These are phyloP conservation scores for Xiphophorus hellerii DNA, from an alignment of 2,113 vertebrate genomes.

Conservation along the genomic window DNA sequence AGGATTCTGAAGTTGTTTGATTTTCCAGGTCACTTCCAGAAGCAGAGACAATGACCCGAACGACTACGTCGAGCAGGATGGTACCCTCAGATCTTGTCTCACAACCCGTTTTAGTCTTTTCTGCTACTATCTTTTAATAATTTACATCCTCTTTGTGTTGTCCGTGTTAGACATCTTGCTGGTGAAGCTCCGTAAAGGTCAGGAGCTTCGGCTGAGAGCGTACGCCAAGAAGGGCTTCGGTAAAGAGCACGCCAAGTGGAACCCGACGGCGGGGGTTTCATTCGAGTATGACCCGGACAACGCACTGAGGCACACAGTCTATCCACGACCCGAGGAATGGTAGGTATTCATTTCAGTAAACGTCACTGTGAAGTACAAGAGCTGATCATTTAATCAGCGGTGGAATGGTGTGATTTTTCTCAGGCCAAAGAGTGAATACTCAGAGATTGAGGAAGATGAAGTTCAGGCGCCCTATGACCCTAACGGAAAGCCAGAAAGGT, in stretches of 20 bases:
- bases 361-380: background rate
- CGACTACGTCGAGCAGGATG: constrained; percentile 96
- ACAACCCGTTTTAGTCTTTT: background rate
- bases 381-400: rapidly evolving
- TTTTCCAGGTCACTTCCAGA: constrained; percentile 91
- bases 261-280: constrained; percentile 94
- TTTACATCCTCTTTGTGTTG: background rate
- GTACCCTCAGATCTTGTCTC: constrained; percentile 68
- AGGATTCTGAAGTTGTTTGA: background rate
- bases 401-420: background rate
- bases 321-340: constrained; percentile 96
- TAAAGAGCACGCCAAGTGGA: constrained; percentile 99
- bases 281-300: constrained; percentile 99
- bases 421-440: constrained; percentile 99
- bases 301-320: constrained; percentile 92
- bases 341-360: constrained; percentile 37
- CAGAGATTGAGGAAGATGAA: constrained; percentile 96
- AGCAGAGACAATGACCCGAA: constrained; percentile 97
- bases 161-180: constrained; percentile 88
- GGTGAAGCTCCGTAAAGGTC: constrained; percentile 95
- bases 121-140: background rate
- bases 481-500: constrained; percentile 96
- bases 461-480: constrained; percentile 94
- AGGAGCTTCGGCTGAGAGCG: constrained; percentile 92
- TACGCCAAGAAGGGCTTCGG: constrained; percentile 98